A percentile compares a stretch with the other conserved stretches of the same genome.
Evolutionary conservation across 2,888 invertebrate genomes (phyloP).

Genomic region (Eupithecia tripunctaria): DNA sequence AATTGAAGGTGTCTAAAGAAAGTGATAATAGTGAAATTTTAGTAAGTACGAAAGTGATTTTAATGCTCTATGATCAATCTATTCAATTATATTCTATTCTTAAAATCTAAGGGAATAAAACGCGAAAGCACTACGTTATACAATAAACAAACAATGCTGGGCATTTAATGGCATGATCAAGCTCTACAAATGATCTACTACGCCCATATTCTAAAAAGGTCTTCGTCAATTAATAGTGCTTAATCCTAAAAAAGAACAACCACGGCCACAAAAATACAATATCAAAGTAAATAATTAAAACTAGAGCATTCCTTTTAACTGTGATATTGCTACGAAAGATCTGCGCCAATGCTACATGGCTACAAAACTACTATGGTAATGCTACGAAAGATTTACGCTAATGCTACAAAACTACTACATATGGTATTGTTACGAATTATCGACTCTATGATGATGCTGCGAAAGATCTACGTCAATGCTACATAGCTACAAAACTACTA

Average conservation of each 20-base stretch:
- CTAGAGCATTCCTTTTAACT: too few species aligned
- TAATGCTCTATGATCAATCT: too few species aligned
- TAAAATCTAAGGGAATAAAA: too few species aligned
- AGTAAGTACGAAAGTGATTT: too few species aligned
- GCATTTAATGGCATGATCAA: too few species aligned
- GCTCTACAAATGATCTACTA: not conserved
- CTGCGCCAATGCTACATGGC: not conserved
- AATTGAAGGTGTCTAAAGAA: too few species aligned
- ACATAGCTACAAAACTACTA: too few species aligned
- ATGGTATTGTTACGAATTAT: not conserved
- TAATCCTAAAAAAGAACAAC: not conserved
- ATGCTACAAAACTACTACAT: not conserved
- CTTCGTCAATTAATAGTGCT: not conserved
- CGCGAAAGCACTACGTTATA: too few species aligned
- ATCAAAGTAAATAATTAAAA: too few species aligned
- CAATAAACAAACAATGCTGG: too few species aligned
- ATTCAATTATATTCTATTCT: too few species aligned
- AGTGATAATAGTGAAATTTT: too few species aligned
- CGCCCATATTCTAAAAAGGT: not conserved
- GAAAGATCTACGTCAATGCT: not conserved
- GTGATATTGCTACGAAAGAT: not conserved
- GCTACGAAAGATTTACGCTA: not conserved
- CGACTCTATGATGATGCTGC: not conserved
- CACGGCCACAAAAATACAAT: not conserved
- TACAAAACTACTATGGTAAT: not conserved